Evolutionary conservation across 1,140 invertebrate species (phyloP), one percentile per base, ranked within the genome.

Genomic region (Drosophila serrata): DNA sequence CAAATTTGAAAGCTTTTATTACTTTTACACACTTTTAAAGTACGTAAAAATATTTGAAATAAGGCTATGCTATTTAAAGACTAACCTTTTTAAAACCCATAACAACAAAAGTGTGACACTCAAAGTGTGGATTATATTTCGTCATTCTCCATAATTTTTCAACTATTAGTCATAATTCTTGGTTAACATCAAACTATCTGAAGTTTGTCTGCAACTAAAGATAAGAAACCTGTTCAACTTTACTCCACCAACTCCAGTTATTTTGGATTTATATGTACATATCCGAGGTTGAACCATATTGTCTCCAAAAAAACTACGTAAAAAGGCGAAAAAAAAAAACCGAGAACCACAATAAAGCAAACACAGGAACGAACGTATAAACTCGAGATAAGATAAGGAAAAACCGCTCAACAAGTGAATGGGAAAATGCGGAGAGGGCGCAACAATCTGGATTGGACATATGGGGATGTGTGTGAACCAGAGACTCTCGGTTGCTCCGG

Each of bases 341-440:
- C n/a, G n/a, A 60, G 43, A 88, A 60, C 63, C 84, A 70, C 73
- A 84, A 88, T 84, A 88, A 82, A 69, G 60, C 84, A 82, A 80
- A 62, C 68, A 81, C 33, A 55, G 33, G 51, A 67, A 59, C 74
- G 61, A 80, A 77, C 84, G 74, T 61, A 87, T 79, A 82, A 87
- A 68, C 53, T 35, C 39, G 9, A 82, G 84, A 88, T 88, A 90
- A 88, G 84, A 88, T 88, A 88, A 88, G 72, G 49, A 70, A 81
- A 80, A 33, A 57, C 60, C 79, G 85, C 68, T 90, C 84, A 88
- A 88, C 84, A 88, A 88, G 84, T 88, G 84, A 88, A 88, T 84
- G 85, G 85, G 72, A 61, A 49, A 39, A 24, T 17, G 24, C 64
- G 15, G 42, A 35, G 57, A 27, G 33, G 49, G 27, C 27, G 29